These are phyloP conservation scores for Hippocampus abdominalis DNA, from an alignment of 2,113 vertebrate genomes.

Conservation along the genomic window DNA sequence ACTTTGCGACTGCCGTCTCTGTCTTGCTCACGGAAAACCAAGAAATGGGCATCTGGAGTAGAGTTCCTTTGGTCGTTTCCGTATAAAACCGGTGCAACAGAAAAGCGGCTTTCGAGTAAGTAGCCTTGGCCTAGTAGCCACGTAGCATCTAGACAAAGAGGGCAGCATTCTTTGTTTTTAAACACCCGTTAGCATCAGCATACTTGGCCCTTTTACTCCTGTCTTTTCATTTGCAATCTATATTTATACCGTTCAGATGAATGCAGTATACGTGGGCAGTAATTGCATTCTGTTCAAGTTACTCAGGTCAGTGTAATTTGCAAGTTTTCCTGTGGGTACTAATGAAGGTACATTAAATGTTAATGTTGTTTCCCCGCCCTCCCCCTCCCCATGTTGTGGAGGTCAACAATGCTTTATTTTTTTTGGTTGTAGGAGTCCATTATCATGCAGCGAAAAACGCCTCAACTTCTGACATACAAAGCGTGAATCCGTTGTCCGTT, in stretches of 20 bases:
- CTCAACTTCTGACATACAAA: neutral
- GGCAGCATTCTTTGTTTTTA: neutral
- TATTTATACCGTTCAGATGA: neutral
- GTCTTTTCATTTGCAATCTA: neutral
- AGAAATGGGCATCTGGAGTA: too few species aligned
- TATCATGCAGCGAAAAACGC: conserved; percentile 19
- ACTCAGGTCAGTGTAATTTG: neutral
- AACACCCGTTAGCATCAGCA: neutral
- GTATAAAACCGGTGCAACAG: too few species aligned
- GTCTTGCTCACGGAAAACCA: too few species aligned
- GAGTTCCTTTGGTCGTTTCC: too few species aligned
- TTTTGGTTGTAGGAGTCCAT: conserved; percentile 10
- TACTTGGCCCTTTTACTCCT: neutral
- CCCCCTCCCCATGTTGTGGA: neutral
- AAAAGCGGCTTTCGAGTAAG: too few species aligned
- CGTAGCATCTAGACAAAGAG: neutral
- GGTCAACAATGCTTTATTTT: conserved; percentile 3
- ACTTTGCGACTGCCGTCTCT: too few species aligned
- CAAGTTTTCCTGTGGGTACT: neutral
- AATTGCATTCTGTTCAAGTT: neutral
- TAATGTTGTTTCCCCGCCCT: neutral
- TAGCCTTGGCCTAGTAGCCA: neutral
- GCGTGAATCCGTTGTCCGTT: neutral
- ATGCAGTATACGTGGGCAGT: neutral
- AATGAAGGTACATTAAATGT: neutral